Evolutionary conservation across 2,888 invertebrate species (phyloP), one percentile per base, ranked within the genome.

Genomic region (Acanthosepion lycidas): DNA sequence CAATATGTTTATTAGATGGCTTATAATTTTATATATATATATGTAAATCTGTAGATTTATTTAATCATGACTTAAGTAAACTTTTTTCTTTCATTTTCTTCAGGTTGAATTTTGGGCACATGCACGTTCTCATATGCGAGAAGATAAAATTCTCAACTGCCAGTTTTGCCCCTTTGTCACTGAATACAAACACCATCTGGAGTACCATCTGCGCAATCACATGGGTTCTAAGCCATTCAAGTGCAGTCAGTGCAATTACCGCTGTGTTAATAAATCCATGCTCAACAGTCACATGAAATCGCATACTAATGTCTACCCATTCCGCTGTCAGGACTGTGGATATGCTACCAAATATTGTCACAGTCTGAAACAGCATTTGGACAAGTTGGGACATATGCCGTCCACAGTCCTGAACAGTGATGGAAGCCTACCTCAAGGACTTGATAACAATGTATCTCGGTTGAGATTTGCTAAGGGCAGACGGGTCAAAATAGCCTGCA

Each of bases 281-380:
- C 98, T 99, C 94, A 99, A 99, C 97, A 99, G 99, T 0, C 99
- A 99, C 97, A 98, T 99, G 97, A 99, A 99, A 97, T 99, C 99
- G 0, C 99, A 99, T 97, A 98, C 98, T 20, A 98, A 98, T 95
- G 98, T 99, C 0, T 99, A 99, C 97, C 99, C 99, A 97, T 99
- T 99, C 97, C 98, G 99, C 91, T 99, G 99, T 97, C 98, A 98
- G 0, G 98, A 99, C 97, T 99, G 99, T 97, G 98, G 98, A 95
- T 99, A 99, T 97, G 99, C 99, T 18, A 99, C 99, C 49, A 99
- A 99, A 97, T 99, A 99, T 97, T 99, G 99, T 96, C 99, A 99
- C 97, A 99, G 99, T 42, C 98, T 99, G 94, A 99, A 99, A 97
- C 98, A 99, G 51, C 99, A 99, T 97, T 98, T 99, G 92, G 98